Base-by-base conservation (phyloP, 2,113 vertebrate genomes). In the Benitochromis conjunctus region DNA sequence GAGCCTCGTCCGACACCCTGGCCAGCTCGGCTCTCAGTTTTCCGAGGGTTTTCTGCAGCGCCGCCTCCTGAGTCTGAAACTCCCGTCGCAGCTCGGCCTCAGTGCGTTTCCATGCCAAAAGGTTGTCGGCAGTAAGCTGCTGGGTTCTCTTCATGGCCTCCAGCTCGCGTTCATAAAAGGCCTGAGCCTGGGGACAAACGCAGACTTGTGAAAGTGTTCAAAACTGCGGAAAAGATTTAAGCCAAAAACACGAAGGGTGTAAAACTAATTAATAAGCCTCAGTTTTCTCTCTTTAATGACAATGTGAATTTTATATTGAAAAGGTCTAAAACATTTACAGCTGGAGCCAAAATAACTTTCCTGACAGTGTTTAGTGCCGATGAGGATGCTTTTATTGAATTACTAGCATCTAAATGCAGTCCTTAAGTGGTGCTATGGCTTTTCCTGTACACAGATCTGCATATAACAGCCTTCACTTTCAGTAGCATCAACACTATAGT, bases 61-160 rank as follows among this genome's bases (percentile, higher is more conserved):
- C 86, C 19, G 97, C 97, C 95, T 99, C 99, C 95, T 99, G 99
- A 18, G 93, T 96, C 94, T 99, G 98, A 84, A 99, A 99, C 91
- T 99, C 99, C 88, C 97, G 97, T 85, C 97, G 96, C 89, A 99
- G 96, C 80, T 99, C 98, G 1, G 96, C 95, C 95, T 99, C 98
- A 19, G 98, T 99, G 92, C 98, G 97, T 95, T 98, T 99, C 96
- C 98, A 99, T 11, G 97, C 97, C 94, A 98, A 94, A 46, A 99
- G 94, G 92, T 97, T 99, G 93, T 99, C 98, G 1, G 98, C 97
- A 6, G 98, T 99, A 90, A 99, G 97, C 92, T 98, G 97, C 92
- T 99, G 99, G 4, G 98, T 98, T 57, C 98, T 95, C 96, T 99
- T 99, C 97, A 99, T 97, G 91, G 97, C 98, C 90, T 99, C 99